Base-by-base conservation (phyloP, 2,113 vertebrate species). In the Todiramphus chloris region DNA sequence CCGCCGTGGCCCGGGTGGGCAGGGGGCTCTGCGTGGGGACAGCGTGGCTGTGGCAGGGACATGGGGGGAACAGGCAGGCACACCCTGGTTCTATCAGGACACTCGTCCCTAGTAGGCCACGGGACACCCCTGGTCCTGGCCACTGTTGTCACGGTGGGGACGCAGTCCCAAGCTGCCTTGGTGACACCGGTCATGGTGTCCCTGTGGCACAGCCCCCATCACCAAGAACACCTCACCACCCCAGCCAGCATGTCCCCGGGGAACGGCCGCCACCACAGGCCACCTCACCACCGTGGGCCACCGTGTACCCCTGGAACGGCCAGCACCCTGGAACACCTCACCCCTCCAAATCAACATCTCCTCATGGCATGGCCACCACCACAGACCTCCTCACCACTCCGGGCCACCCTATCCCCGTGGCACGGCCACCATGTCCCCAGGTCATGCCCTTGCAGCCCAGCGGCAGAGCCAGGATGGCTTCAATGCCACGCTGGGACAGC, bases 11-110 rank as follows among this genome's bases (percentile, higher is more conserved):
- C 81, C 8, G 3, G 68, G 87, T 91, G 96, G 94, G 93, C 82
- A 84, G 53, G 53, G 82, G 78, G 74, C 74, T 75, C 39, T 46
- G 70, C 2, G 3, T 68, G 85, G 75, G 78, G 37, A 79, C 0
- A 0, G 53, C 46, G 78, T 44, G 77, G 64, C 81, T 2, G 0
- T 2, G 28, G 37, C 0, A 0, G 63, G 80, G 68, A 64, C 63
- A 44, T 5, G 1, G 43, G 2, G 21, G 43, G 39, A 8, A 9
- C 15, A 15, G 21, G 35, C 56, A 27, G 64, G 18, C 51, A 16
- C 10, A 4, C 2, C 3, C 51, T 4, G 21, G 3, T 9, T 11
- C 37, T 31, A 11, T 41, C 70, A 28, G 28, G 31, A 39, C 67
- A 25, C 50, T 62, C 0, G 0, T 64, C 12, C 64, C 55, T 41